A percentile compares a stretch with the other conserved stretches of the same genome.
These are phyloP conservation scores for Alloscopus bannaensis DNA, from an alignment of 2,888 invertebrate genomes.

Conservation along the genomic window DNA sequence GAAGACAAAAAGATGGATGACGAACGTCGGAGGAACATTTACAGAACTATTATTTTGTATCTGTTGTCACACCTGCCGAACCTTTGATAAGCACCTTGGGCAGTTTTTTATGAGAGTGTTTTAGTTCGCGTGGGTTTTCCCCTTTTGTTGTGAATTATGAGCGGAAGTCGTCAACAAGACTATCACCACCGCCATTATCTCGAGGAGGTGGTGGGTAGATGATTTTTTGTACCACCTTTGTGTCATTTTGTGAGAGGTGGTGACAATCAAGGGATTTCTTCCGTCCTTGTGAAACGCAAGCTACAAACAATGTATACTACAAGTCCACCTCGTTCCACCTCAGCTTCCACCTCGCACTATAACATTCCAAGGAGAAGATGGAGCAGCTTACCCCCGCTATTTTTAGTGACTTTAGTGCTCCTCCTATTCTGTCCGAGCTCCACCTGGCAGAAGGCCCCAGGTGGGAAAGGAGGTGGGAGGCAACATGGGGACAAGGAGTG, in stretches of 20 bases:
- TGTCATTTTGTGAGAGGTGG: not conserved
- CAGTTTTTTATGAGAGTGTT: too few species aligned
- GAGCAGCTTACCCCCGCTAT: not conserved
- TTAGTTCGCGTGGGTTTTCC: too few species aligned
- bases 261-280: not conserved
- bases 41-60: constrained; percentile 3
- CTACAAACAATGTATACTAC: not conserved
- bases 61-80: not conserved
- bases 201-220: not conserved
- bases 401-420: not conserved
- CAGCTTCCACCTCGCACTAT: not conserved
- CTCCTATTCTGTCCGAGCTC: not conserved
- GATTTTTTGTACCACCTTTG: not conserved
- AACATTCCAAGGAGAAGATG: constrained; percentile 31
- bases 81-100: constrained; percentile 10
- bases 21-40: not conserved
- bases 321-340: not conserved
- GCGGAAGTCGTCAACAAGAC: too few species aligned
- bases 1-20: constrained; percentile 3
- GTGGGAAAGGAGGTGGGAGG: constrained; percentile 25
- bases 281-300: not conserved
- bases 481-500: constrained; percentile 65
- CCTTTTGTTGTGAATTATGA: too few species aligned
- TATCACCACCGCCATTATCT: too few species aligned
- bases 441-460: constrained; percentile 2